These are phyloP conservation scores for Ursus arctos DNA, from an alignment of 2,113 vertebrate genomes.

Conservation along the genomic window DNA sequence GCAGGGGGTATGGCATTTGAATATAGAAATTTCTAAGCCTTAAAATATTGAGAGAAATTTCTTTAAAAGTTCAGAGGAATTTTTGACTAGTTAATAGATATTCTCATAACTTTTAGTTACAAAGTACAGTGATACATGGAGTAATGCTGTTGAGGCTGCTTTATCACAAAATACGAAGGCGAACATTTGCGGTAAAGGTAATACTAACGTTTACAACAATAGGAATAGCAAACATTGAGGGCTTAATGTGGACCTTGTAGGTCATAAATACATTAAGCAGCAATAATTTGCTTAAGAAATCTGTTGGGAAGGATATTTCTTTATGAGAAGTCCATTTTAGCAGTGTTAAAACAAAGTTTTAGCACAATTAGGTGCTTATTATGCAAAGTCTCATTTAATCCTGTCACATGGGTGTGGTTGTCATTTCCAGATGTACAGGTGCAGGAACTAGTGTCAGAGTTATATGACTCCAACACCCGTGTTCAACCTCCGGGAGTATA, in stretches of 20 bases:
- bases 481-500: background rate
- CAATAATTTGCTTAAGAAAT: constrained; percentile 38
- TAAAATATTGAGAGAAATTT: background rate
- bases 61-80: background rate
- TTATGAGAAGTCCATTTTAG: background rate
- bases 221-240: background rate
- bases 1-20: background rate
- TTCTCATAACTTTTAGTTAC: background rate
- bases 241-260: background rate
- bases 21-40: constrained; percentile 9
- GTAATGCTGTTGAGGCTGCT: background rate
- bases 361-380: background rate
- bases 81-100: background rate
- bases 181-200: background rate
- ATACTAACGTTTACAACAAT: background rate
- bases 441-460: background rate
- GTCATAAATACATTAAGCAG: constrained; percentile 15
- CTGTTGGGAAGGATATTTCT: background rate
- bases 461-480: background rate
- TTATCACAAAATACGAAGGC: background rate
- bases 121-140: background rate
- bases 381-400: background rate
- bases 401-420: background rate
- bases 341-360: background rate
- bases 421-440: background rate